phyloP scores from a whole-genome alignment of 2,888 invertebrate genomes.

The Ecliptopera silaceata region DNA sequence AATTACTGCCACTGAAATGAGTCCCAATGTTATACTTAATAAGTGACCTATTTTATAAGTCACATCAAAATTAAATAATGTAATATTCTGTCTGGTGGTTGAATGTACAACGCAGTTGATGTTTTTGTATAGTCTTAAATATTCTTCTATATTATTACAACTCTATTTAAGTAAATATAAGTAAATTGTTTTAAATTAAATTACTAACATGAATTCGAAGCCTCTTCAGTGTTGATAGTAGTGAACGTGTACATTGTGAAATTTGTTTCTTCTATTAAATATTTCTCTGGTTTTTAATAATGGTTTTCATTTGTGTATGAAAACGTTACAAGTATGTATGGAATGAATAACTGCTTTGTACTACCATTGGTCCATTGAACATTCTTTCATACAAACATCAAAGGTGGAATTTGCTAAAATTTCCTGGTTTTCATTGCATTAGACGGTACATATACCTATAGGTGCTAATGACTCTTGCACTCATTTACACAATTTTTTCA shows the following conservation, averaged over 20 bases:
- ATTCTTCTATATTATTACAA: slow-evolving; percentile 8
- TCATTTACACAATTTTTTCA: slow-evolving; percentile 73
- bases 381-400: slow-evolving; percentile 36
- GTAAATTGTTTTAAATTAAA: too few relatives aligned
- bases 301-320: neutral
- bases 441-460: slow-evolving; percentile 28
- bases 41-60: neutral
- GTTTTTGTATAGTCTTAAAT: slow-evolving; percentile 47
- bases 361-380: slow-evolving; percentile 51
- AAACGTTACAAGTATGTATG: slow-evolving; percentile 33
- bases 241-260: neutral
- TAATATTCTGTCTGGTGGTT: slow-evolving; percentile 48
- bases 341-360: slow-evolving; percentile 75
- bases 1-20: neutral
- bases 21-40: neutral
- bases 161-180: slow-evolving; percentile 1
- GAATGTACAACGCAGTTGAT: slow-evolving; percentile 66
- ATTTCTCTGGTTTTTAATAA: neutral
- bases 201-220: neutral
- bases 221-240: neutral
- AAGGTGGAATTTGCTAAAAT: slow-evolving; percentile 63
- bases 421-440: slow-evolving; percentile 61
- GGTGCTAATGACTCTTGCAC: slow-evolving; percentile 48
- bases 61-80: neutral
- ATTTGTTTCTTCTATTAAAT: neutral